phyloP scores from a whole-genome alignment of 35 echinoderm and acorn worm species.

The Heliocidaris erythrogramma region DNA sequence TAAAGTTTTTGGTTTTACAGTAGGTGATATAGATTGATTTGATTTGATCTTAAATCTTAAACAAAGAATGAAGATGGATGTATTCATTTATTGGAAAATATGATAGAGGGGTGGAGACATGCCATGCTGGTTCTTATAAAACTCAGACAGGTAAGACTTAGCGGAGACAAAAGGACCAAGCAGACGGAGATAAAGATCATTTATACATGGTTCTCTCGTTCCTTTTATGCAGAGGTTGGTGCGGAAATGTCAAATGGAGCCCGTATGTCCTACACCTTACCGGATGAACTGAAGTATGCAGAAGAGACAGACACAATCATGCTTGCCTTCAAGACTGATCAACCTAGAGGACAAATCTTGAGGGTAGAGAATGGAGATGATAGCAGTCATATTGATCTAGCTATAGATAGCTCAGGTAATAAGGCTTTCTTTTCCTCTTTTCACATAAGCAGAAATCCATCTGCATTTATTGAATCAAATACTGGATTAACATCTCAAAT shows the following conservation, averaged over 20 bases:
- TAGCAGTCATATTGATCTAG: conserved; percentile 37
- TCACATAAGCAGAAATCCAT: not conserved
- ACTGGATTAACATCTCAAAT: not conserved
- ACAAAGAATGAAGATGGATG: not conserved
- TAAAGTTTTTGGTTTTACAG: too few relatives aligned
- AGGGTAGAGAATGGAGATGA: conserved; percentile 63
- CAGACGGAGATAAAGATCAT: not conserved
- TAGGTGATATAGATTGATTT: too few relatives aligned
- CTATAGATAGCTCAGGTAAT: conserved; percentile 51
- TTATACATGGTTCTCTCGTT: not conserved
- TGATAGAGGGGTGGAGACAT: not conserved
- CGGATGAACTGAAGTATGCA: conserved; percentile 42
- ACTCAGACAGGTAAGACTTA: not conserved
- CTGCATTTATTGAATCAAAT: too few relatives aligned
- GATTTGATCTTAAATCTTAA: not conserved
- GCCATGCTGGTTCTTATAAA: not conserved
- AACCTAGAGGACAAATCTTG: conserved; percentile 56
- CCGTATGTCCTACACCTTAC: conserved; percentile 65
- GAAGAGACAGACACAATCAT: conserved; percentile 67
- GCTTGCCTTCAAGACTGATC: conserved; percentile 72
- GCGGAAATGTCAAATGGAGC: conserved; percentile 50
- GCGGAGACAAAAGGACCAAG: not conserved
- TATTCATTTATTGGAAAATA: not conserved
- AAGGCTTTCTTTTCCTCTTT: not conserved
- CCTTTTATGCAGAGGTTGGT: conserved; percentile 74